Evolutionary conservation across 2,888 invertebrate species (phyloP).

Genomic region (Drosophila peninsularis): DNA sequence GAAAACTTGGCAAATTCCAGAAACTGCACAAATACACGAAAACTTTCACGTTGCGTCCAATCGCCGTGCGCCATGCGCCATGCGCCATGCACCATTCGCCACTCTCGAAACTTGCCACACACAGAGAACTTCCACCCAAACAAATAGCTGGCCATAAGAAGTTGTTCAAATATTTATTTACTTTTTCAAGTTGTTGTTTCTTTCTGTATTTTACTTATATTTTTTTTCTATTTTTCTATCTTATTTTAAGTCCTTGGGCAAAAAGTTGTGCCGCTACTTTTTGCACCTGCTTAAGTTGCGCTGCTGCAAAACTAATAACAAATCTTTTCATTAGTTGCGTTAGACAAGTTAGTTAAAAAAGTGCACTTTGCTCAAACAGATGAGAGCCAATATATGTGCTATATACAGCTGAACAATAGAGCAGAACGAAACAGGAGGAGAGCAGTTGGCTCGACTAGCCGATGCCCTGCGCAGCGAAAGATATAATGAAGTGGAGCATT

Average conservation of each 20-base stretch:
- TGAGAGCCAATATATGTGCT: conserved; percentile 31
- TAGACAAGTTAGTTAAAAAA: conserved; percentile 80
- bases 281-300: conserved; percentile 59
- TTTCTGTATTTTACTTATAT: conserved; percentile 9
- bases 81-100: conserved; percentile 8
- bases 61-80: neutral
- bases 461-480: neutral
- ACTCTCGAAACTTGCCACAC: conserved; percentile 9
- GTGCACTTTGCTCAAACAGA: conserved; percentile 74
- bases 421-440: neutral
- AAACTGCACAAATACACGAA: conserved; percentile 52
- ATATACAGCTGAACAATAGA: conserved; percentile 31
- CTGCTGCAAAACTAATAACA: conserved; percentile 72
- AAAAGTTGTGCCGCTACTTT: conserved; percentile 60
- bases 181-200: conserved; percentile 68
- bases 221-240: conserved; percentile 1
- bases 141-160: conserved; percentile 78
- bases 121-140: conserved; percentile 54
- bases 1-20: conserved; percentile 51
- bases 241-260: conserved; percentile 16
- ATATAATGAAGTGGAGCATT: neutral
- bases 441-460: neutral
- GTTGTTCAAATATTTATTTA: conserved; percentile 80
- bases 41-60: conserved; percentile 57
- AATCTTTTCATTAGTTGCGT: conserved; percentile 79